Conservation (phyloP, 1,140 invertebrate species). For the Eumaeus atala region DNA sequence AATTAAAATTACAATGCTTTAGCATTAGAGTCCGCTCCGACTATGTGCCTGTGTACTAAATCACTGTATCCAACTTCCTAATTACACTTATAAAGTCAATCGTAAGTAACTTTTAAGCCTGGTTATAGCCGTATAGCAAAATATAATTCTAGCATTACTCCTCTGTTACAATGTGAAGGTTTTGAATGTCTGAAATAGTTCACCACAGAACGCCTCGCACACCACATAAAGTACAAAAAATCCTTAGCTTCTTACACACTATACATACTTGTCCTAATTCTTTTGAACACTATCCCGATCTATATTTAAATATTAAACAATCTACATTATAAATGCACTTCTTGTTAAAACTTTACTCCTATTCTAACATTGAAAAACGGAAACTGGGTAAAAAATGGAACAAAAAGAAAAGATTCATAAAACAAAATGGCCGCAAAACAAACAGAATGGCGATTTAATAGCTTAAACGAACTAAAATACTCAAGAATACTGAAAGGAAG, state of each 20-base stretch:
- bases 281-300: slow-evolving; percentile 62
- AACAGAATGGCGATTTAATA: slow-evolving; percentile 22
- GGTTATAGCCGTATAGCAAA: no score
- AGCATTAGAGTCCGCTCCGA: no score
- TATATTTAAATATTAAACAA: slow-evolving; percentile 63
- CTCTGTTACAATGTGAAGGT: not conserved
- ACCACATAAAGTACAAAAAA: slow-evolving; percentile 69
- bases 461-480: slow-evolving; percentile 45
- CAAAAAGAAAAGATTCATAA: slow-evolving; percentile 22
- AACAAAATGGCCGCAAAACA: slow-evolving; percentile 23
- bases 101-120: no score
- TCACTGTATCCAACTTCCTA: no score
- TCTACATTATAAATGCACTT: slow-evolving; percentile 73
- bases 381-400: slow-evolving; percentile 17
- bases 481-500: slow-evolving; percentile 64
- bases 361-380: slow-evolving; percentile 41
- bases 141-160: slow-evolving; percentile 6
- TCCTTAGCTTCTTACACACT: slow-evolving; percentile 47
- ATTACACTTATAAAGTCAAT: no score
- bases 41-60: no score
- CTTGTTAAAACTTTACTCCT: slow-evolving; percentile 55
- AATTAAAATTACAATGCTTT: no score
- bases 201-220: slow-evolving; percentile 48
- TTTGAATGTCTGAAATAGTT: slow-evolving; percentile 22
- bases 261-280: slow-evolving; percentile 45